Conservation (phyloP, 2,888 invertebrate genomes). For the Cheilosia scutellata region DNA sequence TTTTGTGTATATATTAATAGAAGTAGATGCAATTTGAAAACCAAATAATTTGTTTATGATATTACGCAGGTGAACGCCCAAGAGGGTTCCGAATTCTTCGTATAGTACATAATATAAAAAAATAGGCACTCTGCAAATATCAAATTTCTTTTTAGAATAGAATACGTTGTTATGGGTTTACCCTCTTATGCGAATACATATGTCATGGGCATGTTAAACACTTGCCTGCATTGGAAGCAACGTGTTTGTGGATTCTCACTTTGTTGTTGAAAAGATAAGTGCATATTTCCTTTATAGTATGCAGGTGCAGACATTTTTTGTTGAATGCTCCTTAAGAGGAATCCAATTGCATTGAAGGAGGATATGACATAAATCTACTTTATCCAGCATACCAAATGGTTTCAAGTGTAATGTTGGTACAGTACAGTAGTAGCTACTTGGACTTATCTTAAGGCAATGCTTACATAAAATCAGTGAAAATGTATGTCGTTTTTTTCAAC, state of each 20-base stretch:
- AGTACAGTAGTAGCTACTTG: too few species aligned
- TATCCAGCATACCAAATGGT: too few species aligned
- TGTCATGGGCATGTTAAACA: conserved; percentile 46
- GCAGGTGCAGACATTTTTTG: conserved; percentile 49
- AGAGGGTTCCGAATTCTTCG: neutral
- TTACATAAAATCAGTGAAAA: too few species aligned
- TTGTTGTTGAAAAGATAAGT: conserved; percentile 34
- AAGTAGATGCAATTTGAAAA: neutral
- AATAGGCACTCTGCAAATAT: conserved; percentile 39
- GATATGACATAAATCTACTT: neutral
- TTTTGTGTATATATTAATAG: neutral
- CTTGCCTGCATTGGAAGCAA: conserved; percentile 6
- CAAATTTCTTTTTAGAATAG: conserved; percentile 42
- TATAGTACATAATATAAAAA: neutral
- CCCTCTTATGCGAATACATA: conserved; percentile 38
- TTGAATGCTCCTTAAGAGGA: conserved; percentile 12
- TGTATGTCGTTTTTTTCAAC: too few species aligned
- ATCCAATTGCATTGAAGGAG: conserved; percentile 39
- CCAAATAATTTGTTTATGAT: neutral
- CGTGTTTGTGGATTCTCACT: conserved; percentile 30
- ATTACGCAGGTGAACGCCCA: conserved; percentile 39
- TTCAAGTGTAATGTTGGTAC: too few species aligned
- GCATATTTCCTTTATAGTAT: conserved; percentile 40
- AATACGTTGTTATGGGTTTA: conserved; percentile 4
- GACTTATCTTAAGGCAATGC: too few species aligned